Conservation (phyloP, 2,113 vertebrate species). For the Zapornia atra region DNA sequence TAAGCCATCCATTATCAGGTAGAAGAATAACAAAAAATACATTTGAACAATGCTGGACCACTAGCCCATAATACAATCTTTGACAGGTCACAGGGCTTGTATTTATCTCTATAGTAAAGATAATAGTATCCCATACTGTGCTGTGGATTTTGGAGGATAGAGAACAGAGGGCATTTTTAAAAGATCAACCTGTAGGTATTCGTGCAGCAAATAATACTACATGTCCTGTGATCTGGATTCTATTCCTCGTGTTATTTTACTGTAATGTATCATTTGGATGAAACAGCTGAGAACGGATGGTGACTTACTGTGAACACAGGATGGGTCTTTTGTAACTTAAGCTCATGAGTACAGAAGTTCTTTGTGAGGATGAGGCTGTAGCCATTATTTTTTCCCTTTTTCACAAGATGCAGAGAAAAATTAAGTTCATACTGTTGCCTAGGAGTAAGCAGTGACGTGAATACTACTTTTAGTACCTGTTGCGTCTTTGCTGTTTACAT, state of each 20-base stretch:
- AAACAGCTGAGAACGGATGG: not conserved
- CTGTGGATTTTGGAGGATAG: not conserved
- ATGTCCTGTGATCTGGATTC: not conserved
- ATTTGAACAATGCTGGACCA: not conserved
- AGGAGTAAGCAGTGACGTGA: conserved; percentile 13
- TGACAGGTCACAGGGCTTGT: not conserved
- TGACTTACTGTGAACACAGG: not conserved
- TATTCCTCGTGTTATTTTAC: not conserved
- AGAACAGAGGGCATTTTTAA: not conserved
- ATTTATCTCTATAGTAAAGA: not conserved
- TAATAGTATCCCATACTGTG: not conserved
- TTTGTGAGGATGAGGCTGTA: not conserved
- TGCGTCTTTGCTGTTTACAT: not conserved
- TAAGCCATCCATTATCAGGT: not conserved
- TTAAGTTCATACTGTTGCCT: conserved; percentile 20
- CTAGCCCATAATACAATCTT: not conserved
- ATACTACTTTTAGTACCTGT: conserved; percentile 52
- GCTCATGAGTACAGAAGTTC: not conserved
- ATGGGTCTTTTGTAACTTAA: not conserved
- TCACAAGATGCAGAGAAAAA: not conserved
- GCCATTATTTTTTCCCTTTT: not conserved
- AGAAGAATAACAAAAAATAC: not conserved
- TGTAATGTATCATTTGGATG: not conserved
- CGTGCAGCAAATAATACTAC: not conserved
- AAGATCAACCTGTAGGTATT: not conserved